These are phyloP conservation scores for Limnephilus rhombicus DNA, from an alignment of 2,888 invertebrate species.

Conservation along the genomic window DNA sequence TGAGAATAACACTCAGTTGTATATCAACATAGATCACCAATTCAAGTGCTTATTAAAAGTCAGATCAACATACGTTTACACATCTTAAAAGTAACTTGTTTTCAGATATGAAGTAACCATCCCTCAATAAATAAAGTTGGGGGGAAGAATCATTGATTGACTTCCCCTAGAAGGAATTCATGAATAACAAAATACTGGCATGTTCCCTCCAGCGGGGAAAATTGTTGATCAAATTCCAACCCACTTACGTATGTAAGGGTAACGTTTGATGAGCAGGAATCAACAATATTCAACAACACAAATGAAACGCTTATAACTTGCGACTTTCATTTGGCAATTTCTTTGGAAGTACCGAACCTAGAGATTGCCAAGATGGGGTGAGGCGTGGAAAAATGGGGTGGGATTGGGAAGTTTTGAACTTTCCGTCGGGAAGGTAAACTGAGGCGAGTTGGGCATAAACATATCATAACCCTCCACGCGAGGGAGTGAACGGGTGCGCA, in stretches of 20 bases:
- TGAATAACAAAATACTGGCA: neutral
- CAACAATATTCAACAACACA: neutral
- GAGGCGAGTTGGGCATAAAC: neutral
- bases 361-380: neutral
- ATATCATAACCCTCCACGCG: neutral
- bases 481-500: neutral
- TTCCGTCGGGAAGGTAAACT: neutral
- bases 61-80: neutral
- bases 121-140: neutral
- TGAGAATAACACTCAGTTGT: neutral
- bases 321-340: neutral
- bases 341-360: neutral
- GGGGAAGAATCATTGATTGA: neutral
- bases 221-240: neutral
- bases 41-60: neutral
- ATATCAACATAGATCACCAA: neutral
- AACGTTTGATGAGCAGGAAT: neutral
- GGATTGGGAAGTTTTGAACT: neutral
- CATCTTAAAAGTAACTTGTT: neutral
- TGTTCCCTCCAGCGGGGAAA: neutral
- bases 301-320: conserved; percentile 9
- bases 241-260: conserved; percentile 1
- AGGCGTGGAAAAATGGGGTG: neutral
- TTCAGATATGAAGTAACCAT: neutral
- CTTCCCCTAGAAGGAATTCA: neutral